Percentiles rank a stretch among this genome's conserved stretches.
Evolutionary conservation across 2,797 vertebrate genomes (phyloP).

Genomic region (Lagorchestes hirsutus): DNA sequence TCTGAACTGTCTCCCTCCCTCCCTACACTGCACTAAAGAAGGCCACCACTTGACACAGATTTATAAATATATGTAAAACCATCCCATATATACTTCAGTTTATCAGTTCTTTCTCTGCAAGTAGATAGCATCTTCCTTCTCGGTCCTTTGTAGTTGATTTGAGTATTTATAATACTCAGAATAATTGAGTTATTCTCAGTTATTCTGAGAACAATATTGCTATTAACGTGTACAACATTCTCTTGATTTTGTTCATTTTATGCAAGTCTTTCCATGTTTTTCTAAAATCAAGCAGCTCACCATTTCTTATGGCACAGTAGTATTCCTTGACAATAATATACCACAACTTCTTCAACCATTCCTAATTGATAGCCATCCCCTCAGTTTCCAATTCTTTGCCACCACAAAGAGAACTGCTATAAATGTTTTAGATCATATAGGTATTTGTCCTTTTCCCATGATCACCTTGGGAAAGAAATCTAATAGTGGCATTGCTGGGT

Average conservation of each 20-base stretch:
- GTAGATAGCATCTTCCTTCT: neutral
- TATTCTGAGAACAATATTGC: neutral
- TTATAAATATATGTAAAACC: neutral
- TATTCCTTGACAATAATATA: neutral
- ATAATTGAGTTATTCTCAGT: neutral
- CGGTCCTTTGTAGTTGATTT: neutral
- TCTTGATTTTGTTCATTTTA: neutral
- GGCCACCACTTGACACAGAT: neutral
- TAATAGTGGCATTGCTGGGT: neutral
- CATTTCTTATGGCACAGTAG: neutral
- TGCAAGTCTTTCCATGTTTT: neutral
- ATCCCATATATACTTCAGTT: neutral
- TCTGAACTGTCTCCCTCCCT: neutral
- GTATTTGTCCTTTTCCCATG: neutral
- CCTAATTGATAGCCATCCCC: neutral
- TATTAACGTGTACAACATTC: neutral
- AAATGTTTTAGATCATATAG: neutral
- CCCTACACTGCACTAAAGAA: neutral
- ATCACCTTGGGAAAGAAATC: neutral
- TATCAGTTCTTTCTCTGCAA: neutral
- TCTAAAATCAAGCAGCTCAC: neutral
- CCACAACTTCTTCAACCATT: neutral
- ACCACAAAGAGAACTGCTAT: neutral
- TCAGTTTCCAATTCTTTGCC: neutral
- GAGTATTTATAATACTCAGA: neutral